Evolutionary conservation across 2,113 vertebrate genomes (phyloP), one percentile per base, ranked within the genome.

Genomic region (Peromyscus californicus): DNA sequence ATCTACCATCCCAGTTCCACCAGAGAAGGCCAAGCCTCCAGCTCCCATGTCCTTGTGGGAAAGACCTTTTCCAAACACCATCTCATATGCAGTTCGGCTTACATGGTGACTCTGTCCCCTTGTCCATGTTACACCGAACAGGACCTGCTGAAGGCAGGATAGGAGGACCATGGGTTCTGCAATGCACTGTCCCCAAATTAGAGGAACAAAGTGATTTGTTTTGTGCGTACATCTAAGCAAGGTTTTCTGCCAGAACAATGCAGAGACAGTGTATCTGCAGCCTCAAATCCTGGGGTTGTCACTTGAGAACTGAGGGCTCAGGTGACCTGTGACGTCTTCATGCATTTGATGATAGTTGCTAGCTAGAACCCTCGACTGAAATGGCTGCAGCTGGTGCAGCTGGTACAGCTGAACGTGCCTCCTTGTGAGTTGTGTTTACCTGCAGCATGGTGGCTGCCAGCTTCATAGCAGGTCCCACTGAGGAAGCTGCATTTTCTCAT

Each of bases 281-380:
- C 39, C 31, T 57, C 48, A 59, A 13, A 15, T 26, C 21, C 6
- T 1, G 10, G 31, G 39, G 36, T 42, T 59, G 21, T 13, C 24
- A 72, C 39, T 69, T 1, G 0, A 0, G 0, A 26, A 39, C 63
- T 13, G 67, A 31, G 26, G 24, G 6, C 70, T 75, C 21, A 4
- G 3, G 29, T n/a, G 22, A 5, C 78, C 1, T 8, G 1, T 11
- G 36, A 12, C 21, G 0, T 12, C 76, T 39, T 22, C 15, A 5
- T 10, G 6, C 3, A 0, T 3, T 5, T 5, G 39, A 22, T 63
- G 89, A 42, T 7, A 1, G 3, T 4, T 16, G 29, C 29, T 24
- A 21, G 19, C 72, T 9, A 0, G 48, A 31, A 13, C 26, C 3
- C 61, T 61, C 39, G 16, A 42, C n/a, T n/a, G 45, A 42, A n/a